These are phyloP conservation scores for Delphinus delphis DNA, from an alignment of 2,113 vertebrate species.

Conservation along the genomic window DNA sequence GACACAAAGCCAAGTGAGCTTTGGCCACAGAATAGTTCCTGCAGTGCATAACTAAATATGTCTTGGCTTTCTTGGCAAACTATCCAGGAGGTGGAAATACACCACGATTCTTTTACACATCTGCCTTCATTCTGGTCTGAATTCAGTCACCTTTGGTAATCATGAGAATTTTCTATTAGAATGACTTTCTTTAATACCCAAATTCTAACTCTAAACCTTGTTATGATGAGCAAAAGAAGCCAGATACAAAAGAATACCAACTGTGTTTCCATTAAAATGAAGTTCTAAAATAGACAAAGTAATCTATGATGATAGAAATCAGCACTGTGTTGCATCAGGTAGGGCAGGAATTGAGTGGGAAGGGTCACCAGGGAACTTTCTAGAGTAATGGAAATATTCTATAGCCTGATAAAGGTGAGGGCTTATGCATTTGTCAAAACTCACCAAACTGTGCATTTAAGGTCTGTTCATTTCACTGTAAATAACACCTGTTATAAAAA, in stretches of 20 bases:
- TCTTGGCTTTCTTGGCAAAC: slow-evolving; percentile 75
- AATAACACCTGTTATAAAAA: not conserved
- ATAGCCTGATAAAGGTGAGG: not conserved
- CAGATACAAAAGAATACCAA: not conserved
- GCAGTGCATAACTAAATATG: slow-evolving; percentile 81
- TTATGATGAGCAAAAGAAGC: not conserved
- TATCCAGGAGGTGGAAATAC: slow-evolving; percentile 67
- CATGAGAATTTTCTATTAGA: not conserved
- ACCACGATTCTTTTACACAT: slow-evolving; percentile 59
- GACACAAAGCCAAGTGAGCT: slow-evolving; percentile 48
- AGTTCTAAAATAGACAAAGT: not conserved
- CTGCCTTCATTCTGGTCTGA: slow-evolving; percentile 26
- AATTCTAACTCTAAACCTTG: not conserved
- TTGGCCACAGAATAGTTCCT: slow-evolving; percentile 65
- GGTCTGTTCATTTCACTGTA: not conserved
- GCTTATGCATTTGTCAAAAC: not conserved
- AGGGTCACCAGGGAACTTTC: not conserved
- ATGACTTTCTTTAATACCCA: not conserved
- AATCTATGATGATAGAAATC: not conserved
- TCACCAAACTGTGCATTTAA: not conserved
- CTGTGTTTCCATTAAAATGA: not conserved
- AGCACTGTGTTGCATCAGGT: not conserved
- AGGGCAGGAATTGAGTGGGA: not conserved
- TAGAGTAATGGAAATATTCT: not conserved
- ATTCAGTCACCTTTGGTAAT: not conserved